Evolutionary conservation across 1,140 invertebrate genomes (phyloP), one percentile per base, ranked within the genome.

Genomic region (Lepidostoma basale): DNA sequence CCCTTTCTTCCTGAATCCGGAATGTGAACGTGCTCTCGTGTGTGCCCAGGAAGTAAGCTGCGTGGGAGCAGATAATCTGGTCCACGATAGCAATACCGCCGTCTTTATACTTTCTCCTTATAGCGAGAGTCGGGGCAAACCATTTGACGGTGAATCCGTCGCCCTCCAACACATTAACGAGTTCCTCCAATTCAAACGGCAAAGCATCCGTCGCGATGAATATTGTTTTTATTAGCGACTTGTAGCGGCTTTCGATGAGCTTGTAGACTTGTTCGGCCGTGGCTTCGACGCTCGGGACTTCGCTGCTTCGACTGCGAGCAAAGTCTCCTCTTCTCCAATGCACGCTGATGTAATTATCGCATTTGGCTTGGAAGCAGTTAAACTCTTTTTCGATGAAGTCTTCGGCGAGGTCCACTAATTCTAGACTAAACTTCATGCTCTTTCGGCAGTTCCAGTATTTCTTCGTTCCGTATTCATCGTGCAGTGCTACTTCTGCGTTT

Each of bases 21-120:
- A 93, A 97, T 10, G 96, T 92, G 81, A 98, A 99, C 22, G 97
- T 99, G 69, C 97, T 98, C 76, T 95, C 93, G 76, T 91, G 86
- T 0, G 94, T 96, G 25, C 97, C 97, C 70, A 98, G 88, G 77
- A 98, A 97, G 84, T 90, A 89, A 76, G 88, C 87, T 70, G 94
- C 90, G 81, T 93, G 88, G 0, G 96, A 90, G 83, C 94, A 97
- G 71, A 98, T 92, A 74, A 97, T 94, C 84, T 99, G 97, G 79
- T 99, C 97, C 62, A 99, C 90, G 68, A 99, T 96, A 1, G 97
- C 96, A 36, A 95, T 78, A 12, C 92, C 93, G 16, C 96, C 97
- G 80, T 97, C 94, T 78, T 88, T 89, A 62, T 88, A 88, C 72
- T 85, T 78, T 6, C 78, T 73, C n/a, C 25, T 88, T 76, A 72